Base-by-base conservation (phyloP, 1,140 invertebrate genomes). In the Panagrolaimus sp. region DNA sequence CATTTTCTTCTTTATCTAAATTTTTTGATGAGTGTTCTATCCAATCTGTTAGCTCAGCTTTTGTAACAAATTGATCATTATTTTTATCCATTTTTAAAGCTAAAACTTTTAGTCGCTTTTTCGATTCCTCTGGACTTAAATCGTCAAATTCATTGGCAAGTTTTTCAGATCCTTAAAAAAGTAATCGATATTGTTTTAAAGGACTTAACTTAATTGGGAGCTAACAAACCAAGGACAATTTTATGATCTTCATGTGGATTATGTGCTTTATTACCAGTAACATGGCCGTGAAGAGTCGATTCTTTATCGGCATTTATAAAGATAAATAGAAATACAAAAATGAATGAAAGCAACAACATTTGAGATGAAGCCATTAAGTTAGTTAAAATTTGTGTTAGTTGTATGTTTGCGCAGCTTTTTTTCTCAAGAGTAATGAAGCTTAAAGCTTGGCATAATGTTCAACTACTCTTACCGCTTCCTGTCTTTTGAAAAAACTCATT, bases 91-190 rank as follows among this genome's bases (percentile, higher is more conserved):
- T 96, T 84, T 91, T 90, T 3, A 86, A 86, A n/a, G 94, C 86
- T 23, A 98, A 85, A 65, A 90, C 87, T 44, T 84, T 84, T 0
- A 98, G 86, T 69, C 92, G 86, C 78, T 87, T 86, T 82, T 91
- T 92, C 0, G 93, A 89, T 85, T 96, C 93, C 78, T 91, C 89
- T 5, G 91, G 89, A 38, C 89, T 87, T 16, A 98, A 85, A 74
- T 90, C 88, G 81, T 96, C 91, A 86, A 90, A 97, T 84, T 96
- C 92, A 84, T 96, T 91, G 0, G 92, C 92, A 82, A 91, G 89
- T 83, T 93, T 91, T 65, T 90, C 87, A 79, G 92, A 96, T 20
- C 93, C 93, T 91, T 84, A 73, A 72, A 86, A 74, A 69, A 43
- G 2, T 46, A 45, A 43, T 16, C 3, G 27, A 13, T 14, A n/a